A percentile compares a stretch with the other conserved stretches of the same genome.
phyloP scores from a whole-genome alignment of 92 coral and sea anemone species.

The Porites divaricata region DNA sequence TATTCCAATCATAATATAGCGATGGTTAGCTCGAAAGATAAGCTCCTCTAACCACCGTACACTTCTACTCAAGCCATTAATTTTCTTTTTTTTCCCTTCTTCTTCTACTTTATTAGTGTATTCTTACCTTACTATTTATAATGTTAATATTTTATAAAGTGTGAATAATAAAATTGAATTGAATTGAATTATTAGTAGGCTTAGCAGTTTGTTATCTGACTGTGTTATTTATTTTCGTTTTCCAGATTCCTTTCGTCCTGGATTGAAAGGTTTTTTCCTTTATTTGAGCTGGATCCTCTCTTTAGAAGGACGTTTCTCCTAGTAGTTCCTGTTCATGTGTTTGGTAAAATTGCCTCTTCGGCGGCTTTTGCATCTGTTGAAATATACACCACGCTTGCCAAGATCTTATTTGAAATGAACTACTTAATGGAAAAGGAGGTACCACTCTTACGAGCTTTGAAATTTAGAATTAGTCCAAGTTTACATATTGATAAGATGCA shows the following conservation, averaged over 20 bases:
- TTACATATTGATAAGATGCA: too few relatives aligned
- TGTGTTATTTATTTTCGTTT: background rate
- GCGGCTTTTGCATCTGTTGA: constrained; percentile 64
- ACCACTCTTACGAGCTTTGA: background rate
- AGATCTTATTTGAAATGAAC: constrained; percentile 29
- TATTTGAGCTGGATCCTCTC: constrained; percentile 83
- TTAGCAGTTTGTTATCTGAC: too few relatives aligned
- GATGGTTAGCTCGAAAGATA: too few relatives aligned
- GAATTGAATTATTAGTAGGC: too few relatives aligned
- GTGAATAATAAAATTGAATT: too few relatives aligned
- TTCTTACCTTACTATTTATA: too few relatives aligned
- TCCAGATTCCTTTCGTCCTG: constrained; percentile 32
- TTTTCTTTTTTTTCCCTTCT: too few relatives aligned
- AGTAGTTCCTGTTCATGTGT: constrained; percentile 47
- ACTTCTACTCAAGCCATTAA: too few relatives aligned
- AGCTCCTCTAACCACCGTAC: too few relatives aligned
- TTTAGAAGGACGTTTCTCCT: constrained; percentile 77
- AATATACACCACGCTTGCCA: constrained; percentile 66
- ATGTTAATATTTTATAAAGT: too few relatives aligned
- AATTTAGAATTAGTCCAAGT: background rate
- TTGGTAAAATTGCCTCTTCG: constrained; percentile 53
- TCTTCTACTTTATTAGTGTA: too few relatives aligned
- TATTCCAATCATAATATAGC: too few relatives aligned
- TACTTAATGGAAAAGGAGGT: constrained; percentile 22
- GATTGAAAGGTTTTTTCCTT: constrained; percentile 8